Base-by-base conservation (phyloP, 2,888 invertebrate species). In the Phania funesta region DNA sequence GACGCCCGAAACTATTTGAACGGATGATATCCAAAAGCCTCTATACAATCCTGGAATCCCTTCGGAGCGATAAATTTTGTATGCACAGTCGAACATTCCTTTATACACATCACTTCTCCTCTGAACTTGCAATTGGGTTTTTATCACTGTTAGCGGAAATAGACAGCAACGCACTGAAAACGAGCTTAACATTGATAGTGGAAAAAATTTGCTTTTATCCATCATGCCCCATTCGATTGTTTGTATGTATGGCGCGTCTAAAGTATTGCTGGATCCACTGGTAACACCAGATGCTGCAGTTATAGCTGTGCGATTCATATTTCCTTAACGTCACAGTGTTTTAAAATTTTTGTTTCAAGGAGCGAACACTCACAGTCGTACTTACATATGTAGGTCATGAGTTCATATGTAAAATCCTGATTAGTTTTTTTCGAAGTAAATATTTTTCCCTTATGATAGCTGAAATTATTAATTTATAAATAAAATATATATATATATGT, bases 171-270 rank as follows among this genome's bases (percentile, higher is more conserved):
- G 92, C 50, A 92, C 90, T 26, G 91, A 90, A 84, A 91, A 91
- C 13, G 91, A 91, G 88, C 98, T 98, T 13, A 97, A 91, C 92
- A 98, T 95, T 75, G 97, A 97, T 74, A 99, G 91, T 0, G 98
- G 98, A 88, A 97, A 97, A 90, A 98, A 99, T 89, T 97, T 98
- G 56, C 93, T 93, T 88, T 97, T 98, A 91, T 99, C 96, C 97
- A 99, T 96, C 99, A 99, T 99, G 85, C 98, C 94, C 96, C 98
- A 97, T 91, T 99, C 99, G 83, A 99, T 98, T 6, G 95, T 97
- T 26, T 94, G 95, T 82, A 96, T 95, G 70, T 94, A 93, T 85
- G 87, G 84, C 22, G 87, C 85, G 48, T 88, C 88, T 76, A 86
- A 84, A 13, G 81, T 84, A 29, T 71, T 83, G 29, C 71, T 80